Evolutionary conservation across 2,113 vertebrate species (phyloP), one percentile per base, ranked within the genome.

Genomic region (Hippocampus abdominalis): DNA sequence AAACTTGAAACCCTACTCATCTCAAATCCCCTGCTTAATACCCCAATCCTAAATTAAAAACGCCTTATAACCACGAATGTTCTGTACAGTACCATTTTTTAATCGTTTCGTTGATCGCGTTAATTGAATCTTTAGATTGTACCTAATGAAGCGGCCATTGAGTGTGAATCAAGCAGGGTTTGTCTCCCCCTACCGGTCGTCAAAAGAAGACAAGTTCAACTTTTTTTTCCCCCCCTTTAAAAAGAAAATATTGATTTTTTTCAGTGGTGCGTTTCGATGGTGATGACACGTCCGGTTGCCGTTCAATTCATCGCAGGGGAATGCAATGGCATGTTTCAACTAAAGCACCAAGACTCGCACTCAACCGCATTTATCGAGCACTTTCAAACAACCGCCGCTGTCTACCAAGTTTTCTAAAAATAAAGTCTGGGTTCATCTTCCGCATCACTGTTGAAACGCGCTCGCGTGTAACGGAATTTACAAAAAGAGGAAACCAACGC

Each of bases 401-500:
- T 36, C 32, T 36, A 36, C 32, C 5, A 7, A 36, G 32, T 4
- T 5, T 32, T 29, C 57, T 60, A 60, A 60, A 60, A 60, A 32
- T 32, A 60, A 13, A 60, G 27, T 18, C 54, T 10, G 23, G 27
- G 5, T 25, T 18, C 8, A 36, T 60, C 57, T 60, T 60, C 57
- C 57, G 57, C 57, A 60, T 60, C 57, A 13, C 32, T 32, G 25
- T 60, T 32, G 57, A 32, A 60, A 60, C 57, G 57, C 27, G 15
- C 27, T 32, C 27, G 57, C 15, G 2, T 60, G 10, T 60, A 60
- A 60, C 57, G 57, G 57, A 60, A 60, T 60, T 29, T 8, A 36
- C 15, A 8, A 60, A 60, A 60, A 60, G 57, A 60, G 57, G 57
- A 60, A 60, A 60, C 57, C 57, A 60, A 29, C 27, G 32, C 15